Base-by-base conservation (phyloP, 2,888 invertebrate species). In the Phortica okadai region DNA sequence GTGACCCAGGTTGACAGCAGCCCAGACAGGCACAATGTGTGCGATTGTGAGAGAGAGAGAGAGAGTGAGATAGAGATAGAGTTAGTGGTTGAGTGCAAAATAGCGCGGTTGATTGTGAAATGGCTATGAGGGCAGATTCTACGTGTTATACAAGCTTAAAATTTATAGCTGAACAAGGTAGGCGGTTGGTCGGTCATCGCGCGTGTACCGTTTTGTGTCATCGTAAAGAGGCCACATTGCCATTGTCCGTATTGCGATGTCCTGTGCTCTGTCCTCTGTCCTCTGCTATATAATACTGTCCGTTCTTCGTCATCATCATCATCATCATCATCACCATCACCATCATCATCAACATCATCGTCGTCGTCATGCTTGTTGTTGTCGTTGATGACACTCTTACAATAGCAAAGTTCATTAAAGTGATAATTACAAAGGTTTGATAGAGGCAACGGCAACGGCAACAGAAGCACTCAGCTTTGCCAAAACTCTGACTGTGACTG, bases 321-420 rank as follows among this genome's bases (percentile, higher is more conserved):
- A 5, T 33, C 4, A 33, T 33, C 33, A 33, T 33, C 33, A 33
- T 33, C 33, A 33, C 1, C 33, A 33, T 33, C 33, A 33, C 2
- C 33, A 33, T 2, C 33, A 33, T 33, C 33, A 33, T 4, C 33
- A 33, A 33, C 33, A 33, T 33, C 33, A 33, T 33, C 21, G 3
- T 14, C 16, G n/a, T 16, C 25, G 64, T 14, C 6, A 33, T 41
- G 25, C 64, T 5, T 41, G 64, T 21, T 64, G 41, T 14, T 64
- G 81, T 77, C 77, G 80, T 76, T 80, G 73, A 73, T 77, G 81
- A 16, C 76, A 81, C 79, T 85, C 85, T 87, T 81, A 81, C 81
- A 84, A 84, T 83, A 78, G 84, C 79, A 86, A 86, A 88, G 85
- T 85, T 85, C 87, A 88, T 85, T 85, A 88, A 86, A 86, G 85